Evolutionary conservation across 92 coral and sea anemone species (phyloP).

Genomic region (Porites lobata): DNA sequence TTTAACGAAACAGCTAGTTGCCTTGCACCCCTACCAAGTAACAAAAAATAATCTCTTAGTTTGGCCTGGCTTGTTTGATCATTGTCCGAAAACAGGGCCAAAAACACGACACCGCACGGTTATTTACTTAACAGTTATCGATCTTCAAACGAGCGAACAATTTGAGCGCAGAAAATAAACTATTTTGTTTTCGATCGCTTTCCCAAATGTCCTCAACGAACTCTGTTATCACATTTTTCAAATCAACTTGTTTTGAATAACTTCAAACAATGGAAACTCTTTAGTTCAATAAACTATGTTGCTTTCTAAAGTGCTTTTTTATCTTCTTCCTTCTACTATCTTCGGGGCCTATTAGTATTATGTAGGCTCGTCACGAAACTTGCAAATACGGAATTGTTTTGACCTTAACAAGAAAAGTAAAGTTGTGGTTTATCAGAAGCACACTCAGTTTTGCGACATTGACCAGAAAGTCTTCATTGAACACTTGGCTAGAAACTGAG

Average conservation of each 20-base stretch:
- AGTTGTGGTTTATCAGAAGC: not conserved
- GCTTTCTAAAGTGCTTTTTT: conserved; percentile 53
- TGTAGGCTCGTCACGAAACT: conserved; percentile 26
- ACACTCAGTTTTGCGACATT: not conserved
- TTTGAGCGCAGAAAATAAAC: conserved; percentile 19
- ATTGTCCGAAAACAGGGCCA: not conserved
- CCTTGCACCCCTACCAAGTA: not conserved
- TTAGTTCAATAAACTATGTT: conserved; percentile 48
- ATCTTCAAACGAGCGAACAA: not conserved
- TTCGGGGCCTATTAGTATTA: not conserved
- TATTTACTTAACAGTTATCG: conserved; percentile 7
- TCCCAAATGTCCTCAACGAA: conserved; percentile 35
- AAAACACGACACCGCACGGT: not conserved
- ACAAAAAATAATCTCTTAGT: not conserved
- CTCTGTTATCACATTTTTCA: conserved; percentile 31
- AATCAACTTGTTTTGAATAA: conserved; percentile 57
- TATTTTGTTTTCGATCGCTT: conserved; percentile 9
- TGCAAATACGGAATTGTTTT: not conserved
- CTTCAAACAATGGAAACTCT: conserved; percentile 45
- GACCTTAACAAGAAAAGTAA: not conserved
- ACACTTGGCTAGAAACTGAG: not conserved
- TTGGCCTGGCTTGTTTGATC: not conserved
- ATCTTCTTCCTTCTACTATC: conserved; percentile 26
- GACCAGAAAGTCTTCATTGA: not conserved
- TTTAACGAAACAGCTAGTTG: not conserved